Evolutionary conservation across 35 echinoderm and acorn worm genomes (phyloP).

Genomic region (Apostichopus parvimensis): DNA sequence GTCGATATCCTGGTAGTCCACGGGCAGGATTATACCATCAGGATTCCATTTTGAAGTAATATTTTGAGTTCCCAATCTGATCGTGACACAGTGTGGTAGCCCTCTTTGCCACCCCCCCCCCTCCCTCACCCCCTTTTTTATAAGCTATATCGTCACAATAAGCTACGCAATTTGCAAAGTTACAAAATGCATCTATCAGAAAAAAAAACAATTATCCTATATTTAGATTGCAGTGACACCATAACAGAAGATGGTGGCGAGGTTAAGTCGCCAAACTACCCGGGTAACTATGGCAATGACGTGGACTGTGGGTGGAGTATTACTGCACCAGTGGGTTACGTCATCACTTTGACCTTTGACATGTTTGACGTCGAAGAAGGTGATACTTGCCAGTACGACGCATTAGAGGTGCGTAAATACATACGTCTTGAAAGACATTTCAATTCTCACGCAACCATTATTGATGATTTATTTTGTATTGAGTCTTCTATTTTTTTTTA

Average conservation of each 20-base stretch:
- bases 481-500: not conserved
- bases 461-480: not conserved
- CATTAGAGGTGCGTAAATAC: constrained; percentile 18
- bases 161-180: no score
- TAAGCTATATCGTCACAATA: no score
- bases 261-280: constrained; percentile 53
- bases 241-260: not conserved
- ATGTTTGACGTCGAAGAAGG: constrained; percentile 52
- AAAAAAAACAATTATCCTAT: not conserved
- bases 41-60: no score
- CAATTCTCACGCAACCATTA: no score
- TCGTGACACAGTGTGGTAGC: no score
- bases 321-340: constrained; percentile 19
- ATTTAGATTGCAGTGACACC: constrained; percentile 4
- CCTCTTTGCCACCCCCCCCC: no score
- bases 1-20: no score
- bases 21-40: no score
- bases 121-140: no score
- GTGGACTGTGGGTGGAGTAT: constrained; percentile 42
- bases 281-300: constrained; percentile 58
- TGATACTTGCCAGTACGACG: constrained; percentile 55
- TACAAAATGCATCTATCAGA: no score
- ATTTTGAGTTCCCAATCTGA: no score
- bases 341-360: constrained; percentile 45
- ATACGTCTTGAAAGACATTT: not conserved